These are phyloP conservation scores for Oasisia sp. DNA, from an alignment of 2,888 invertebrate species.

Conservation along the genomic window DNA sequence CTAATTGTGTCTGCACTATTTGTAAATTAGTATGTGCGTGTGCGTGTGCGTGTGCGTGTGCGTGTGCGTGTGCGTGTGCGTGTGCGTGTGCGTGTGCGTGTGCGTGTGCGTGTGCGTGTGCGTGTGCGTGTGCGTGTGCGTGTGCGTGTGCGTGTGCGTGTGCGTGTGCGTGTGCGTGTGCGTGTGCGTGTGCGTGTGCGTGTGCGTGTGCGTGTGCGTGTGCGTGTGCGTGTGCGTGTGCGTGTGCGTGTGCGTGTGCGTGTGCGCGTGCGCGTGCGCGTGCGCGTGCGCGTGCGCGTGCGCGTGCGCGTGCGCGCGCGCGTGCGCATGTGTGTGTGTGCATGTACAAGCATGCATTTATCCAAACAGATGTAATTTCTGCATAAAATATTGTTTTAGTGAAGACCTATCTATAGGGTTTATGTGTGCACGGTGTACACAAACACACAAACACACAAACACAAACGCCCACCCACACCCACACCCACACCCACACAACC, in stretches of 20 bases:
- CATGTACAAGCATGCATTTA: not conserved
- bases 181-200: not conserved
- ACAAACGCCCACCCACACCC: not conserved
- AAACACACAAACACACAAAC: not conserved
- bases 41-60: not conserved
- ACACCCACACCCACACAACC: not conserved
- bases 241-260: not conserved
- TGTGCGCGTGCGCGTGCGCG: no score
- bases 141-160: not conserved
- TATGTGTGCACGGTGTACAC: not conserved
- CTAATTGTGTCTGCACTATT: not conserved
- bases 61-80: not conserved
- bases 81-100: not conserved
- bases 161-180: not conserved
- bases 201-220: not conserved
- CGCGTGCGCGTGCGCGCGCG: not conserved
- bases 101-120: not conserved
- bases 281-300: not conserved
- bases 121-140: not conserved
- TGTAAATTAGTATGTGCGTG: not conserved
- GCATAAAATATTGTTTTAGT: not conserved
- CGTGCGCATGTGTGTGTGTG: not conserved
- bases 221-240: not conserved
- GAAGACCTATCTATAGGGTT: not conserved
- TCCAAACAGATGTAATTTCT: not conserved